phyloP scores from a whole-genome alignment of 2,888 invertebrate genomes.

The Hololepta plana region DNA sequence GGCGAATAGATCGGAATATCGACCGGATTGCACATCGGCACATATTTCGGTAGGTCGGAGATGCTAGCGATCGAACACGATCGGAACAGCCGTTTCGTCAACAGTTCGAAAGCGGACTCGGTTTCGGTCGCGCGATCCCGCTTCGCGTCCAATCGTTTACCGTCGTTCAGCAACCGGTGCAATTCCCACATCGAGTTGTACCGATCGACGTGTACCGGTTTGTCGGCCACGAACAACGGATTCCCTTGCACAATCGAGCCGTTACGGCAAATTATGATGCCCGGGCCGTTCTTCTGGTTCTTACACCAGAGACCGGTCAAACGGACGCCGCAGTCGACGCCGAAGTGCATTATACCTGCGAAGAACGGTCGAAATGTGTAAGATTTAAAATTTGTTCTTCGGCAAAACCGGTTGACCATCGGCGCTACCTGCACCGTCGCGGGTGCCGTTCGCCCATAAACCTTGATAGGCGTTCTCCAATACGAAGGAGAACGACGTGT shows the following conservation, averaged over 20 bases:
- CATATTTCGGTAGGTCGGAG: too few species aligned
- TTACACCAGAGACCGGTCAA: constrained; percentile 36
- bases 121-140: too few species aligned
- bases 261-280: constrained; percentile 35
- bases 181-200: too few species aligned
- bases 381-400: too few species aligned
- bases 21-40: too few species aligned
- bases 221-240: constrained; percentile 34
- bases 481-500: constrained; percentile 34
- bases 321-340: constrained; percentile 33
- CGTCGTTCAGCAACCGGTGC: too few species aligned
- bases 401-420: too few species aligned
- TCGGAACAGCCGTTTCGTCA: too few species aligned
- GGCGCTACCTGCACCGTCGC: constrained; percentile 34
- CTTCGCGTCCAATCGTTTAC: neutral
- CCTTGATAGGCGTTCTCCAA: constrained; percentile 34
- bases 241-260: constrained; percentile 31
- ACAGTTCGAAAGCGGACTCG: too few species aligned
- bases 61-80: too few species aligned
- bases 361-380: too few species aligned
- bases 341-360: constrained; percentile 32
- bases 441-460: constrained; percentile 33
- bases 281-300: constrained; percentile 37
- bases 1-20: constrained; percentile 5
- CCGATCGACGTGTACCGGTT: too few species aligned